A percentile compares a stretch with the other conserved stretches of the same genome.
These are phyloP conservation scores for Drosophila mimetica DNA, from an alignment of 2,888 invertebrate genomes.

Conservation along the genomic window DNA sequence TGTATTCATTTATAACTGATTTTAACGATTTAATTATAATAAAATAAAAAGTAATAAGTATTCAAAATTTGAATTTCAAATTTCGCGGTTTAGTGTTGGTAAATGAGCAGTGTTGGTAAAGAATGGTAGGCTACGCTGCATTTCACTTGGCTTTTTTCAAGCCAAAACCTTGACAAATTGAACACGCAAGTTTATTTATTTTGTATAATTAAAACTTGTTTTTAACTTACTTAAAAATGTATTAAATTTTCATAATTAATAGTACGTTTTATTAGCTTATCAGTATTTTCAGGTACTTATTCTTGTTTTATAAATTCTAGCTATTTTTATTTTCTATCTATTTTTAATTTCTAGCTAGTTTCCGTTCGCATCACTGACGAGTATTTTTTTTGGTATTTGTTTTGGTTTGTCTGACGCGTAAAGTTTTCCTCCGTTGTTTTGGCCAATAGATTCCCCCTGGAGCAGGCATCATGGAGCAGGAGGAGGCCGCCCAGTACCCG, in stretches of 20 bases:
- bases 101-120: not conserved
- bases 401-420: constrained; percentile 38
- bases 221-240: too few relatives aligned
- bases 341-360: constrained; percentile 1
- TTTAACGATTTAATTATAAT: constrained; percentile 14
- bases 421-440: constrained; percentile 23
- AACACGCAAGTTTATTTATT: too few relatives aligned
- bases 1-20: constrained; percentile 23
- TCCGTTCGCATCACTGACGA: not conserved
- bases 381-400: constrained; percentile 20
- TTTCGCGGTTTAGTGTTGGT: constrained; percentile 2
- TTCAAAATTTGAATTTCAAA: not conserved
- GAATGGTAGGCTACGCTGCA: not conserved
- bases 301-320: too few relatives aligned
- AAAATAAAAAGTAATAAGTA: constrained; percentile 26
- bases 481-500: constrained; percentile 51
- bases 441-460: constrained; percentile 2
- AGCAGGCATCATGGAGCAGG: constrained; percentile 53
- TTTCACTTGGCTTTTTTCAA: not conserved
- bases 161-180: too few relatives aligned
- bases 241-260: too few relatives aligned
- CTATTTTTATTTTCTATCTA: not conserved
- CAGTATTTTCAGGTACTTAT: too few relatives aligned
- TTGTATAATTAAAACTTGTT: too few relatives aligned
- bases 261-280: too few relatives aligned